These are phyloP conservation scores for Rattus rattus DNA, from an alignment of 2,113 vertebrate species.

Conservation along the genomic window DNA sequence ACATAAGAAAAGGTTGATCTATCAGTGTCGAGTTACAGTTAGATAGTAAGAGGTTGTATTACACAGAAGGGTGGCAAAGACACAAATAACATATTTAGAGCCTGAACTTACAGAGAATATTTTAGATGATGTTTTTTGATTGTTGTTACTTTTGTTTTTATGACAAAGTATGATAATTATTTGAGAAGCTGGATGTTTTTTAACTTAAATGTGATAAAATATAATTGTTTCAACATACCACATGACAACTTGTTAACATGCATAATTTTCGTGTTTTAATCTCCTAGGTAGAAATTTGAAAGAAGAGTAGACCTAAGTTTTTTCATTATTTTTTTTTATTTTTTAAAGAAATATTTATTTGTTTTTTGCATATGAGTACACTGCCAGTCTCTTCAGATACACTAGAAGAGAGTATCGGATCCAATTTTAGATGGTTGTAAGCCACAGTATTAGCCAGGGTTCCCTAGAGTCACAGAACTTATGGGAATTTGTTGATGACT, in stretches of 20 bases:
- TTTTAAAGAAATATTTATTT: too few species aligned
- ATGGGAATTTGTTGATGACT: too few species aligned
- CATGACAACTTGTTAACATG: neutral
- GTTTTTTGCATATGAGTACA: too few species aligned
- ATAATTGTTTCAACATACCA: neutral
- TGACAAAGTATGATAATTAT: neutral
- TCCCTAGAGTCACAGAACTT: too few species aligned
- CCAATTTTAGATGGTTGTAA: too few species aligned
- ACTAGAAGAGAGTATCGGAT: too few species aligned
- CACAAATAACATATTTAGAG: neutral
- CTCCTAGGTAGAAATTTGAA: neutral
- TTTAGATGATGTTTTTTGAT: neutral
- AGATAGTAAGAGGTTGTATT: neutral
- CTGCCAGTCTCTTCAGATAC: too few species aligned
- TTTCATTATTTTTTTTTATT: neutral
- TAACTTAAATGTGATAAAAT: neutral
- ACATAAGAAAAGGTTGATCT: neutral
- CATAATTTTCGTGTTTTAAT: neutral
- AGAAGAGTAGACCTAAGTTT: neutral
- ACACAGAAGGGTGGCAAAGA: too few species aligned
- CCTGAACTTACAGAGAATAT: neutral
- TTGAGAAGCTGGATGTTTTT: neutral
- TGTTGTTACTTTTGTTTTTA: neutral
- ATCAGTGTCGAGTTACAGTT: neutral
- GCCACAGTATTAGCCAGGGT: too few species aligned